Evolutionary conservation across 2,113 vertebrate species (phyloP).

Genomic region (Notarius lentiginosus): DNA sequence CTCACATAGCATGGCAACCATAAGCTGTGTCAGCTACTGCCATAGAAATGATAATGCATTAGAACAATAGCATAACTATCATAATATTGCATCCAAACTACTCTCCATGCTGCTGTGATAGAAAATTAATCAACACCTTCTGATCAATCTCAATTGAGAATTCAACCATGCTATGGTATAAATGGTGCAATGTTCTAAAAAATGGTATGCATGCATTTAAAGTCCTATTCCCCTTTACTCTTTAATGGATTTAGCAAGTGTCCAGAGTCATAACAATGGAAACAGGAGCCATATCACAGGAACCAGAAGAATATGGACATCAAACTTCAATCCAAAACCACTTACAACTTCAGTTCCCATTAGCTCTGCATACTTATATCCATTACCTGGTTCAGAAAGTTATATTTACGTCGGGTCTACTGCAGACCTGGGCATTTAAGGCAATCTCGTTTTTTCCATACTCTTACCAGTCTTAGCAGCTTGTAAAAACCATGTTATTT

Average conservation of each 20-base stretch:
- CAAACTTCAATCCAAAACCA: neutral
- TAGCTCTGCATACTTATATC: neutral
- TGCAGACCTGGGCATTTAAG: too few relatives aligned
- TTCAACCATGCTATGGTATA: neutral
- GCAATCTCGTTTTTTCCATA: too few relatives aligned
- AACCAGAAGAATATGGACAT: neutral
- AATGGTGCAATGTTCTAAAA: neutral
- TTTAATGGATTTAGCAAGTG: neutral
- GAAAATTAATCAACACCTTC: neutral
- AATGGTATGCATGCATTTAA: neutral
- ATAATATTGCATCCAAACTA: neutral
- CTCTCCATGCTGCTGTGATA: neutral
- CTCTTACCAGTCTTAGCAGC: too few relatives aligned
- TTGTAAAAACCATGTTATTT: too few relatives aligned
- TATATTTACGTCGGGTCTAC: neutral
- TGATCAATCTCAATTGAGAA: neutral
- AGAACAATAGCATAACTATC: neutral
- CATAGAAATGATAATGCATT: neutral
- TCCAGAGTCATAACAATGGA: neutral
- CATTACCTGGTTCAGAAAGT: slow-evolving; percentile 9
- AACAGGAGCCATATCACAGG: neutral
- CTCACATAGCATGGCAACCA: neutral
- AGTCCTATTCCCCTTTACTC: neutral
- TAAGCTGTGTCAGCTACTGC: neutral
- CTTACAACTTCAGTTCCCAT: neutral